Conservation (phyloP, 1,140 invertebrate species). For the Patella vulgata region DNA sequence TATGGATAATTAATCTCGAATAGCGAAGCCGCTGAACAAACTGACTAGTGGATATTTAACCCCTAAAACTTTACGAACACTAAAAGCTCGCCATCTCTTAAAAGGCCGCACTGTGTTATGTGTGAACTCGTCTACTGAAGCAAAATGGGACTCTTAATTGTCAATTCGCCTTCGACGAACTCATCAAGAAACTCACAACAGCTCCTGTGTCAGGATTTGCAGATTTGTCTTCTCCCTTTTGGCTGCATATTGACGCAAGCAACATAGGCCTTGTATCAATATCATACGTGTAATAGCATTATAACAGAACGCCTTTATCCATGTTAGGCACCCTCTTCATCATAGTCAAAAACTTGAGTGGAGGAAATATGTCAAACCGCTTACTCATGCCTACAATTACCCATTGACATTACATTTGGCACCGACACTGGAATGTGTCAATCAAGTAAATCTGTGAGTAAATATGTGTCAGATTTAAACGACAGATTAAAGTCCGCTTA, state of each 20-base stretch:
- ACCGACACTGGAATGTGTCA: too few species aligned
- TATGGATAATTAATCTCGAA: slow-evolving; percentile 38
- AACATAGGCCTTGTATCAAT: slow-evolving; percentile 27
- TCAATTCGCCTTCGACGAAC: slow-evolving; percentile 24
- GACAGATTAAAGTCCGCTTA: slow-evolving; percentile 13
- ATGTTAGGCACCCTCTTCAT: slow-evolving; percentile 29
- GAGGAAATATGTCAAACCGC: slow-evolving; percentile 8
- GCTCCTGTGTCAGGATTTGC: slow-evolving; percentile 40
- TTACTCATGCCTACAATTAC: slow-evolving; percentile 27
- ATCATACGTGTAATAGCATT: slow-evolving; percentile 14
- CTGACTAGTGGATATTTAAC: slow-evolving; percentile 18
- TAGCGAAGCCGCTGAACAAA: slow-evolving; percentile 33
- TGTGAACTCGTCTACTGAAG: slow-evolving; percentile 4
- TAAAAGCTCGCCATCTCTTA: neutral
- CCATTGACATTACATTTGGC: slow-evolving; percentile 20
- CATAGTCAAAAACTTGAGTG: slow-evolving; percentile 14
- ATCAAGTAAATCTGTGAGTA: neutral
- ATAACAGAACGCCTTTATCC: slow-evolving; percentile 22
- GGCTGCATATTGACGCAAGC: slow-evolving; percentile 38
- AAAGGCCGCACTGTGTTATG: neutral
- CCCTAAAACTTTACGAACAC: slow-evolving; percentile 35
- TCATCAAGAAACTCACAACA: slow-evolving; percentile 28
- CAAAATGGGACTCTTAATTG: slow-evolving; percentile 15
- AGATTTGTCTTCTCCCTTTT: slow-evolving; percentile 23
- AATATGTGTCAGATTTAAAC: slow-evolving; percentile 7